Percentiles rank a stretch among this genome's conserved stretches.
Conservation (phyloP, 2,797 vertebrate genomes). For the Hydrolagus colliei region DNA sequence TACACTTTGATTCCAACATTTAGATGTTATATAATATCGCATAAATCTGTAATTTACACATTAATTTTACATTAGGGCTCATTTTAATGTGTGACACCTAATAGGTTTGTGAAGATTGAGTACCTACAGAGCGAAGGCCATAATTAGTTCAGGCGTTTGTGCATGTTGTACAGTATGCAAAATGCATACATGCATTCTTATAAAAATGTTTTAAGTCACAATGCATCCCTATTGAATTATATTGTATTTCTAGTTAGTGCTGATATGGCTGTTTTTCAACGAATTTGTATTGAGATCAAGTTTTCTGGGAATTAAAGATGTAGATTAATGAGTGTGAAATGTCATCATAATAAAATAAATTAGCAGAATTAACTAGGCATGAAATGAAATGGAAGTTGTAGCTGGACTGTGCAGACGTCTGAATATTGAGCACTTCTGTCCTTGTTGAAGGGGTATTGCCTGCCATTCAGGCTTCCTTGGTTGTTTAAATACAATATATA, state of each 20-base stretch:
- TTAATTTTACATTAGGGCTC: not conserved
- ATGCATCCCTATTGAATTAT: not conserved
- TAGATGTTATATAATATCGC: too few relatives aligned
- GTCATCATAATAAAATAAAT: not conserved
- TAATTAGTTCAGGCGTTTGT: not conserved
- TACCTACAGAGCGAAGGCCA: too few relatives aligned
- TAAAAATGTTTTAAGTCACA: not conserved
- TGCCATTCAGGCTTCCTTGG: not conserved
- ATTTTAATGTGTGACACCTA: not conserved
- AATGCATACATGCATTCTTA: not conserved
- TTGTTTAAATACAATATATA: not conserved
- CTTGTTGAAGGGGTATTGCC: not conserved
- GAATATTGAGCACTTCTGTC: not conserved
- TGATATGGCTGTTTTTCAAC: slow-evolving; percentile 5
- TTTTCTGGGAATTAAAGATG: slow-evolving; percentile 1
- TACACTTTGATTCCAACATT: too few relatives aligned
- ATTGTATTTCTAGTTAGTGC: not conserved
- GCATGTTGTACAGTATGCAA: not conserved
- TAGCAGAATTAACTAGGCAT: slow-evolving; percentile 16
- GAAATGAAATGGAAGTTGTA: slow-evolving; percentile 27
- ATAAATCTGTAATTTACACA: not conserved
- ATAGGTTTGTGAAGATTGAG: not conserved
- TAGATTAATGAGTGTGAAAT: not conserved
- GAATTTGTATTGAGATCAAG: not conserved
- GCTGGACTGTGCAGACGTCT: slow-evolving; percentile 14